phyloP scores from a whole-genome alignment of 2,113 vertebrate species.

The Jaculus jaculus region DNA sequence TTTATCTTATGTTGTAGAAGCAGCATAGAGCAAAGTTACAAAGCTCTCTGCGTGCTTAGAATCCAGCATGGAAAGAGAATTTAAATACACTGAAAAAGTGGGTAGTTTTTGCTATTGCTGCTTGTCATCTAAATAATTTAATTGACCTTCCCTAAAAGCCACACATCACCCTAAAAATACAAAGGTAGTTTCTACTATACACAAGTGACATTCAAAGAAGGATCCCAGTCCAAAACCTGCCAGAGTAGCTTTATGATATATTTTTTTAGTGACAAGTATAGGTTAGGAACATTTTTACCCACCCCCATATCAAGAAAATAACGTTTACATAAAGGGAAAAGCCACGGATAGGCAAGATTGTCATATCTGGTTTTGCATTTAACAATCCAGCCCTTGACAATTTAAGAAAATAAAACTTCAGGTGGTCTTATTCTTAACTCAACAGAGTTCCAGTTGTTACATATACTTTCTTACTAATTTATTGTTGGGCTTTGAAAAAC shows the following conservation, averaged over 20 bases:
- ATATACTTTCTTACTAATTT: constrained; percentile 79
- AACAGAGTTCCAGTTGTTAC: constrained; percentile 76
- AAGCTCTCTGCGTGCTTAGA: background rate
- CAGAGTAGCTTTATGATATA: background rate
- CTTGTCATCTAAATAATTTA: constrained; percentile 17
- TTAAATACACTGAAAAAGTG: constrained; percentile 7
- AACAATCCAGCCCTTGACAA: constrained; percentile 58
- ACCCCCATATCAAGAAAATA: constrained; percentile 63
- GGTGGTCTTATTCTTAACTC: constrained; percentile 74
- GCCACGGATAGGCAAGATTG: constrained; percentile 58
- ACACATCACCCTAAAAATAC: background rate
- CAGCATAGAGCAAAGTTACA: constrained; percentile 5
- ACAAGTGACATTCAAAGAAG: constrained; percentile 55
- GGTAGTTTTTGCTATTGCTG: background rate
- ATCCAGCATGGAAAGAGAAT: background rate
- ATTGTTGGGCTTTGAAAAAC: constrained; percentile 72
- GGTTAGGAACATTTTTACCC: constrained; percentile 24
- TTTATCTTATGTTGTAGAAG: constrained; percentile 40
- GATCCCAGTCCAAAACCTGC: background rate
- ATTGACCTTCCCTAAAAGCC: background rate
- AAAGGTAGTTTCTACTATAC: background rate
- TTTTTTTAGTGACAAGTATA: constrained; percentile 52
- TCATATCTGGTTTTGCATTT: constrained; percentile 78
- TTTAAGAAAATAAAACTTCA: constrained; percentile 68
- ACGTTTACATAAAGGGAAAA: constrained; percentile 71